These are phyloP conservation scores for Echeneis naucrates DNA, from an alignment of 2,797 vertebrate genomes.

Conservation along the genomic window DNA sequence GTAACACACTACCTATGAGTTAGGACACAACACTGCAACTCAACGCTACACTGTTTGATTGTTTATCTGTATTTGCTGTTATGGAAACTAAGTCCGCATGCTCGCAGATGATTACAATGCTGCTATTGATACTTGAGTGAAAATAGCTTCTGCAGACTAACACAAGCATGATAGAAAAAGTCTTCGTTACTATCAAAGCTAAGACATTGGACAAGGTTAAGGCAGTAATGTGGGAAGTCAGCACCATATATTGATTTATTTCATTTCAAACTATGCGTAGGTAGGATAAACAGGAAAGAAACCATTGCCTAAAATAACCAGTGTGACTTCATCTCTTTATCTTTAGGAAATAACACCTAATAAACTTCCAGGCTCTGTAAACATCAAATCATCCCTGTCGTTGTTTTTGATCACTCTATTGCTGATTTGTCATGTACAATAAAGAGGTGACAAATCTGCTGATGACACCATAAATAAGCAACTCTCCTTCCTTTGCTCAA, in stretches of 20 bases:
- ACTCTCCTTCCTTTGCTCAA: conserved; percentile 7
- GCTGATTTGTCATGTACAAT: conserved; percentile 36
- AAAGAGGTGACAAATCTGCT: conserved; percentile 46
- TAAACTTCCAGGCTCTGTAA: conserved; percentile 13
- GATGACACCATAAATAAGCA: conserved; percentile 39
- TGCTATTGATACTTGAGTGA: conserved; percentile 39
- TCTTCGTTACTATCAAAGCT: conserved; percentile 24
- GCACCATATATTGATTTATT: background rate
- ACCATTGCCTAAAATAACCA: background rate
- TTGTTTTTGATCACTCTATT: conserved; percentile 34
- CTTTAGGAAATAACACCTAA: background rate
- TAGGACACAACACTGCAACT: conserved; percentile 39
- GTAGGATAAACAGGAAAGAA: background rate
- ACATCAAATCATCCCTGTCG: conserved; percentile 16
- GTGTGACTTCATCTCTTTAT: background rate
- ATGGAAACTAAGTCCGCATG: conserved; percentile 28
- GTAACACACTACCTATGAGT: conserved; percentile 32
- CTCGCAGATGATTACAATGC: conserved; percentile 32
- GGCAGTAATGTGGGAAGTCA: conserved; percentile 3
- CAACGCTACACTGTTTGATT: conserved; percentile 34
- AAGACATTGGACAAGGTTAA: conserved; percentile 29
- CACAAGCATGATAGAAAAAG: conserved; percentile 46
- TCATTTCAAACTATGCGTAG: background rate
- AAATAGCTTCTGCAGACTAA: conserved; percentile 20
- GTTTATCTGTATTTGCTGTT: conserved; percentile 41